These are phyloP conservation scores for Pangasius macronema DNA, from an alignment of 2,797 vertebrate genomes.

Conservation along the genomic window DNA sequence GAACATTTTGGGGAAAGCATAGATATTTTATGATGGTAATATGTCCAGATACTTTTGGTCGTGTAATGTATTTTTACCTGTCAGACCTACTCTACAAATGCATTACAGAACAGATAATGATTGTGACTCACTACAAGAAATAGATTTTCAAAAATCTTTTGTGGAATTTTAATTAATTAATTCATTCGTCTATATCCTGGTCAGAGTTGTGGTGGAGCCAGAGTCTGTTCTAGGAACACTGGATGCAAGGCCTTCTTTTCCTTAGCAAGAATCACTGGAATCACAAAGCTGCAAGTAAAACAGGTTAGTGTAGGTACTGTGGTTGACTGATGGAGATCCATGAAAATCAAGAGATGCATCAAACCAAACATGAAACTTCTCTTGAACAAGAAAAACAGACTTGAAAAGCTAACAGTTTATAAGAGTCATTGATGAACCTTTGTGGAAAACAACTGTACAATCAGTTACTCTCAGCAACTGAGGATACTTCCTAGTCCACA, in stretches of 20 bases:
- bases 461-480: not conserved
- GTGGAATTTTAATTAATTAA: not conserved
- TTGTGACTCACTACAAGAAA: not conserved
- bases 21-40: not conserved
- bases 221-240: not conserved
- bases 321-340: not conserved
- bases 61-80: not conserved
- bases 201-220: not conserved
- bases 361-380: not conserved
- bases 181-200: not conserved
- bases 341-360: not conserved
- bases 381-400: not conserved
- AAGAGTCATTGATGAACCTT: not conserved
- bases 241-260: not conserved
- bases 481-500: not conserved
- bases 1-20: not conserved
- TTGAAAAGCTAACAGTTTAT: not conserved
- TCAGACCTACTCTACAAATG: too few relatives aligned
- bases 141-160: not conserved
- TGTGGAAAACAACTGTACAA: not conserved
- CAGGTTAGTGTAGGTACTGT: not conserved
- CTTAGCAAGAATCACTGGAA: not conserved
- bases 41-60: not conserved
- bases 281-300: not conserved
- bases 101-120: too few relatives aligned